Percentiles rank a stretch among this genome's conserved stretches.
Conservation (phyloP, 2,113 vertebrate species). For the Sardina pilchardus region DNA sequence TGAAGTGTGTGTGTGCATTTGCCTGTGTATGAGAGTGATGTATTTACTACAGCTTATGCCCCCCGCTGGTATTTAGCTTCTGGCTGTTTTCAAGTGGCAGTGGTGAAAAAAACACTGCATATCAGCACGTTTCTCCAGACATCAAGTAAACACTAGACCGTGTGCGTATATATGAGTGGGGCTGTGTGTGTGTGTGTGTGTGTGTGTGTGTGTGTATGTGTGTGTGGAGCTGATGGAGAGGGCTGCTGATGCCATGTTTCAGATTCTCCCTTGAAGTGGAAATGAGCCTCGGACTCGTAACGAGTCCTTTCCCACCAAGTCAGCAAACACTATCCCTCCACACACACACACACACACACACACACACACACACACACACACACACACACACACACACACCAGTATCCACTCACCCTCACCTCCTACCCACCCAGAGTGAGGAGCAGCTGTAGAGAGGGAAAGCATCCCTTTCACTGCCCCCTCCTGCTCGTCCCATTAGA, state of each 20-base stretch:
- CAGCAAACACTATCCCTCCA: slow-evolving; percentile 63
- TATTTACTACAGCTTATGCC: slow-evolving; percentile 57
- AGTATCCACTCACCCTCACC: slow-evolving; percentile 6
- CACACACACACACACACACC: slow-evolving; percentile 27
- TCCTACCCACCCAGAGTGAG: slow-evolving; percentile 46
- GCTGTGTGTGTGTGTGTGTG: slow-evolving; percentile 41
- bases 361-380: slow-evolving; percentile 43
- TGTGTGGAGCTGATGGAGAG: slow-evolving; percentile 49
- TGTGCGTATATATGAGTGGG: slow-evolving; percentile 37
- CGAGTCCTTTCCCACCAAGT: slow-evolving; percentile 68
- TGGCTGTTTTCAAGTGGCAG: slow-evolving; percentile 62
- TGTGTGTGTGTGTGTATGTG: slow-evolving; percentile 17
- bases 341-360: slow-evolving; percentile 7
- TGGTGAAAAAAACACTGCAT: slow-evolving; percentile 18
- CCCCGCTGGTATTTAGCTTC: slow-evolving; percentile 54
- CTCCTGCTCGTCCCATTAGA: slow-evolving; percentile 34
- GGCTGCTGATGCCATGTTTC: slow-evolving; percentile 74
- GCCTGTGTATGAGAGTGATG: slow-evolving; percentile 22
- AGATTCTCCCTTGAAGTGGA: slow-evolving; percentile 73
- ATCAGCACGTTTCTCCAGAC: slow-evolving; percentile 68
- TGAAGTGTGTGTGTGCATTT: neutral
- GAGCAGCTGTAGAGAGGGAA: slow-evolving; percentile 38
- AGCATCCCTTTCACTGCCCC: slow-evolving; percentile 38
- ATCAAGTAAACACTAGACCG: slow-evolving; percentile 57
- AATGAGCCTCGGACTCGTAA: slow-evolving; percentile 68